phyloP scores from a whole-genome alignment of 2,888 invertebrate genomes.

The Parelbella ahira region DNA sequence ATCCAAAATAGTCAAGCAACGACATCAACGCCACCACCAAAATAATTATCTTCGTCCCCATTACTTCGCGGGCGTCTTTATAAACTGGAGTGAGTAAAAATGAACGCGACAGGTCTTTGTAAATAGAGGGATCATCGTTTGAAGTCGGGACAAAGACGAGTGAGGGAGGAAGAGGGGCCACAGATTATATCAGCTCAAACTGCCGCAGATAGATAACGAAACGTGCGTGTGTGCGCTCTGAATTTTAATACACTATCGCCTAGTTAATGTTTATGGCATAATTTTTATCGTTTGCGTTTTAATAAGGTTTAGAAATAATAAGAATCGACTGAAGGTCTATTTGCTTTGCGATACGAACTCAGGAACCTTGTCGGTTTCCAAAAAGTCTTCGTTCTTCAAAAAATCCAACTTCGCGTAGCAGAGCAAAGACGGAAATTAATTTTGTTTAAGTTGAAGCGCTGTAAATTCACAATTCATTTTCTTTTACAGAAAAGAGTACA shows the following conservation, averaged over 20 bases:
- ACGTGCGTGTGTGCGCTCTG: constrained; percentile 55
- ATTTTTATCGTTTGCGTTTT: constrained; percentile 4
- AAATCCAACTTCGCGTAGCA: no score
- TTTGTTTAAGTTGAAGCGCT: no score
- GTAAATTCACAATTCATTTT: no score
- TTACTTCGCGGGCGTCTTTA: constrained; percentile 24
- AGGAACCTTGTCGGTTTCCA: no score
- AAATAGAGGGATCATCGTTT: constrained; percentile 58
- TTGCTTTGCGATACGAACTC: no score
- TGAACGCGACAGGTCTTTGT: constrained; percentile 53
- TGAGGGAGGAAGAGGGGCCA: constrained; percentile 41
- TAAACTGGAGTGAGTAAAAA: constrained; percentile 46
- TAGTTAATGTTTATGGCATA: constrained; percentile 26
- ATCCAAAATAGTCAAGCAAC: constrained; percentile 12
- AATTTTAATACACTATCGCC: constrained; percentile 56
- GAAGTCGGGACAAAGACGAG: constrained; percentile 61
- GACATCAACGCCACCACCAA: constrained; percentile 15
- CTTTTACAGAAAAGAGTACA: no score
- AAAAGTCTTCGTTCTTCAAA: no score
- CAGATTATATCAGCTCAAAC: constrained; percentile 69
- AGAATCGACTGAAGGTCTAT: no score
- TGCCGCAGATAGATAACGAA: constrained; percentile 69
- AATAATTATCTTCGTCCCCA: constrained; percentile 21
- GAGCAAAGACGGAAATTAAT: no score
- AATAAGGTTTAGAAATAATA: no score